These are phyloP conservation scores for Yoshiicerus persimilis DNA, from an alignment of 1,140 invertebrate species.

Conservation along the genomic window DNA sequence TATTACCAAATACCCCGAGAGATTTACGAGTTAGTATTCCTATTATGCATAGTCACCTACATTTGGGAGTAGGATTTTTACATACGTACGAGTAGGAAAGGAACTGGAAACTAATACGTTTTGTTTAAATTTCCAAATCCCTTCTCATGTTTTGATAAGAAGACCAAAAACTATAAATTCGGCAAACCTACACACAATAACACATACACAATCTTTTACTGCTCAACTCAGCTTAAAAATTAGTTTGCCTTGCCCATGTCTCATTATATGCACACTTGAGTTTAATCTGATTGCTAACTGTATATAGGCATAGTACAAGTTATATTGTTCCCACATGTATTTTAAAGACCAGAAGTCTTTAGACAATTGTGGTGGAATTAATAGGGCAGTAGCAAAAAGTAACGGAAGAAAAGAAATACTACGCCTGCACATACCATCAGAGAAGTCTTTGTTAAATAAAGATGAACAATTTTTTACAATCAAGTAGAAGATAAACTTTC, in stretches of 20 bases:
- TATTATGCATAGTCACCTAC: no score
- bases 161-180: slow-evolving; percentile 18
- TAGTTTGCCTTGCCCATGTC: not conserved
- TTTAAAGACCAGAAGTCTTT: not conserved
- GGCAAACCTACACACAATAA: not conserved
- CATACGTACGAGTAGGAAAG: not conserved
- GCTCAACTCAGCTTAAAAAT: not conserved
- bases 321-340: not conserved
- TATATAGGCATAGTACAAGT: no score
- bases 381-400: not conserved
- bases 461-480: not conserved
- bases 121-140: not conserved
- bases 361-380: not conserved
- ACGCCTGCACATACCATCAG: no score
- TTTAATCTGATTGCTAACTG: no score
- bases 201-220: not conserved
- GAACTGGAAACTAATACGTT: not conserved
- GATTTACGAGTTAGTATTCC: not conserved
- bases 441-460: not conserved
- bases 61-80: not conserved
- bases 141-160: not conserved
- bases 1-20: not conserved
- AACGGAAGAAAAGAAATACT: no score
- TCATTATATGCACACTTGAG: not conserved
- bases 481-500: not conserved